Conservation (phyloP, 1,140 invertebrate species). For the Drosophila aff. region DNA sequence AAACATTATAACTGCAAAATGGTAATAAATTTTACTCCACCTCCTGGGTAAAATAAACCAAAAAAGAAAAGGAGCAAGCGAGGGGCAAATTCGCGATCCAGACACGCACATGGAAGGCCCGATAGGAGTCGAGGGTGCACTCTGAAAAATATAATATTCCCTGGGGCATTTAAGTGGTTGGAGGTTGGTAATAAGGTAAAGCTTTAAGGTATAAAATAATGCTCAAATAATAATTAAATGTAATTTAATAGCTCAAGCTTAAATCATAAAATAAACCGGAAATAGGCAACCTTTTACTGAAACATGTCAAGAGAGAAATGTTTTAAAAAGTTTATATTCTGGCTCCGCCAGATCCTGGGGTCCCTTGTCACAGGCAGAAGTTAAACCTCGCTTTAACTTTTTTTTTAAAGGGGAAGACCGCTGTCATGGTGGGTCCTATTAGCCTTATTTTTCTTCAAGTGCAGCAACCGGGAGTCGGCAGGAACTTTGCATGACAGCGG, state of each 20-base stretch:
- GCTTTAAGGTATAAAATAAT: neutral
- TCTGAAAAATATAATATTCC: slow-evolving; percentile 19
- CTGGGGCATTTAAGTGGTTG: neutral
- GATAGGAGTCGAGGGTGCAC: slow-evolving; percentile 14
- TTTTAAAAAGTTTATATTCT: neutral
- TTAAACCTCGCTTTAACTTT: neutral
- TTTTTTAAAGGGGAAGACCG: neutral
- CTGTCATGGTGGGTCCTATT: neutral
- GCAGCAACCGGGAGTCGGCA: slow-evolving; percentile 25
- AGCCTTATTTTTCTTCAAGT: slow-evolving; percentile 4
- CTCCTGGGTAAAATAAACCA: slow-evolving; percentile 33
- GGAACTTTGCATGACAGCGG: slow-evolving; percentile 73
- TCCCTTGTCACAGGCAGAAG: neutral
- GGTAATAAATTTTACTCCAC: slow-evolving; percentile 72
- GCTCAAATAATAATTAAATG: neutral
- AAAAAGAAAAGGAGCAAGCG: slow-evolving; percentile 10
- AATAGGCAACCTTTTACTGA: too few relatives aligned
- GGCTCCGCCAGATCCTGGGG: neutral
- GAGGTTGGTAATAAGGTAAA: neutral
- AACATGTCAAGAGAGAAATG: neutral
- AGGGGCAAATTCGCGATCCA: slow-evolving; percentile 33
- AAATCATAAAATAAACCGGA: neutral
- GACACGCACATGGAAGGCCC: slow-evolving; percentile 52
- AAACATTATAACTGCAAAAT: slow-evolving; percentile 83
- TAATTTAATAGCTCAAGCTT: too few relatives aligned